Conservation (phyloP, 2,113 vertebrate genomes). For the Barbus barbus region DNA sequence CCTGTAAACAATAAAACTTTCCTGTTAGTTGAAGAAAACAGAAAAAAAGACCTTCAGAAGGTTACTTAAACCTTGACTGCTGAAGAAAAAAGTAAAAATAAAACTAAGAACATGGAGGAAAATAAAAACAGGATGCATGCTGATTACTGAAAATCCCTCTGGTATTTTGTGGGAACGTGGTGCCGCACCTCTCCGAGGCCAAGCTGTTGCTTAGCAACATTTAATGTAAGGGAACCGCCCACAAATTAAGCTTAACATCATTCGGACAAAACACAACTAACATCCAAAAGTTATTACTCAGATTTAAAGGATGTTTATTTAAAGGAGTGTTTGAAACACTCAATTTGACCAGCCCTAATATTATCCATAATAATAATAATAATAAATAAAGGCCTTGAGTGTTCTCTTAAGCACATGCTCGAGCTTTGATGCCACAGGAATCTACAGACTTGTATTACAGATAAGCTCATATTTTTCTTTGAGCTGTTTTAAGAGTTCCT, state of each 20-base stretch:
- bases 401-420: not conserved
- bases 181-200: slow-evolving; percentile 14
- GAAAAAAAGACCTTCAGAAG: not conserved
- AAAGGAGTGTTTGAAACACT: too few relatives aligned
- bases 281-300: not conserved
- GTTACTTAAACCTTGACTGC: slow-evolving; percentile 1
- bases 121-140: slow-evolving; percentile 29
- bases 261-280: not conserved
- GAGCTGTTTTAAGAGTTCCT: not conserved
- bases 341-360: too few relatives aligned
- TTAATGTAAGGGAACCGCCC: not conserved
- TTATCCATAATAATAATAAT: too few relatives aligned
- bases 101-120: not conserved
- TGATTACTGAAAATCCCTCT: slow-evolving; percentile 36
- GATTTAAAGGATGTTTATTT: not conserved
- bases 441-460: not conserved
- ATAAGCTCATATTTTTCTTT: not conserved
- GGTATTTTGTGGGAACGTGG: slow-evolving; percentile 26
- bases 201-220: slow-evolving; percentile 37
- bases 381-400: not conserved
- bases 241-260: slow-evolving; percentile 24
- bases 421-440: not conserved
- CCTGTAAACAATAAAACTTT: not conserved
- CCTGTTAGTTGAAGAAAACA: not conserved
- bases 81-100: not conserved